phyloP scores from a whole-genome alignment of 1,140 invertebrate genomes.

The Rhopalosiphum padi region DNA sequence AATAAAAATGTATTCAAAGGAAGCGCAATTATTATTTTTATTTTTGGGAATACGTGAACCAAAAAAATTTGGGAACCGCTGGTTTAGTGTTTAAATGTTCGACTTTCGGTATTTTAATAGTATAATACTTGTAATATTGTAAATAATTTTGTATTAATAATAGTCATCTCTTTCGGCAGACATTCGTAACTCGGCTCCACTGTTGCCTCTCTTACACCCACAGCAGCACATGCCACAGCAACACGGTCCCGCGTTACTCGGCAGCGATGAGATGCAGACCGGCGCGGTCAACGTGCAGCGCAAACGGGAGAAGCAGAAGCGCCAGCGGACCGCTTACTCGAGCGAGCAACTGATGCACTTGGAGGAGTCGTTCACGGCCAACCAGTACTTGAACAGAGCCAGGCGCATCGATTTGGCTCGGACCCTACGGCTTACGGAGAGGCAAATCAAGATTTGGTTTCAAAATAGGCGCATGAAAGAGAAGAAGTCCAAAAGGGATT shows the following conservation, averaged over 20 bases:
- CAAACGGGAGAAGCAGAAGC: conserved; percentile 50
- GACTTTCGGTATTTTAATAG: too few species aligned
- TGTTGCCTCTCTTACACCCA: background rate
- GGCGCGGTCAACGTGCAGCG: background rate
- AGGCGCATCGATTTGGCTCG: conserved; percentile 98
- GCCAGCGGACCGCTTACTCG: conserved; percentile 75
- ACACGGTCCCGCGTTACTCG: background rate
- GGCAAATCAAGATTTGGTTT: conserved; percentile 99
- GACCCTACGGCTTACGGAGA: conserved; percentile 91
- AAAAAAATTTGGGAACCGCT: too few species aligned
- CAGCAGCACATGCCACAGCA: background rate
- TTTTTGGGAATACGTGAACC: too few species aligned
- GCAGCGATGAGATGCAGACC: background rate
- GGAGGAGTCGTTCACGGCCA: conserved; percentile 99
- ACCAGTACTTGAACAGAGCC: conserved; percentile 96
- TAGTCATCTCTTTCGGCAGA: background rate
- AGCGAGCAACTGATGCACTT: conserved; percentile 95
- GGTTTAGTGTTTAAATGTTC: too few species aligned
- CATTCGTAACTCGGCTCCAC: background rate
- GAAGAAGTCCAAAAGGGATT: conserved; percentile 66
- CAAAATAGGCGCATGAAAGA: conserved; percentile 96
- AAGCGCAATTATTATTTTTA: too few species aligned
- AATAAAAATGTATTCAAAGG: too few species aligned
- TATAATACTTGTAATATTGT: background rate
- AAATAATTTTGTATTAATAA: background rate